Base-by-base conservation (phyloP, 2,888 invertebrate genomes). In the Heliconius aoede region DNA sequence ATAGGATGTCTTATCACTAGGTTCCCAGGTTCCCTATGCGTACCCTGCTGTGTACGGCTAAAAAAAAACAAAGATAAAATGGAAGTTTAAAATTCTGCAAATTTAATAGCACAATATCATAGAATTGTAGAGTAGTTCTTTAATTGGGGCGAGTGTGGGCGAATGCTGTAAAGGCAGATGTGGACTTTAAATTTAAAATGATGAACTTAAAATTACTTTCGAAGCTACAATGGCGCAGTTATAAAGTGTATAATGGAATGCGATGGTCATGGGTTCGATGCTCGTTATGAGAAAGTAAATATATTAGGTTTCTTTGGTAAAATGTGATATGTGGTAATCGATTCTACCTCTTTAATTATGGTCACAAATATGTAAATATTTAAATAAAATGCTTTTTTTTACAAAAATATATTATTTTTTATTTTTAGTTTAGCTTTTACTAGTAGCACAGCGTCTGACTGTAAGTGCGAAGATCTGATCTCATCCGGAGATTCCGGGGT, bases 91-190 rank as follows among this genome's bases (percentile, higher is more conserved):
- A 11, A 28, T 60, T 61, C 61, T 32, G 32, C n/a, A 36, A 64
- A 64, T n/a, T n/a, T 11, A n/a, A n/a, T 32, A 9, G 62, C 62
- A 62, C 62, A 30, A 30, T 62, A 62, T 32, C 62, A n/a, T n/a
- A 64, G 64, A 64, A 51, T 68, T 68, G 26, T 40, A 46, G 28
- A 28, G 21, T 9, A 68, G 26, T 28, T 21, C 26, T 26, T 68
- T 68, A 68, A 68, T 68, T 40, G 68, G 51, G 28, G 21, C 68
- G 68, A 28, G 68, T 46, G 46, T 46, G n/a, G 46, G 26, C 28
- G 26, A 46, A 9, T n/a, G 40, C 40, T 11, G 26, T 21, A 15
- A 68, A 28, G 21, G 11, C 46, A 68, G 68, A 9, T 46, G 28
- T 28, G 8, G 7, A 51, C 46, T 46, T 46, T 18, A 68, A 51